These are phyloP conservation scores for Semicossyphus pulcher DNA, from an alignment of 2,113 vertebrate genomes.

Conservation along the genomic window DNA sequence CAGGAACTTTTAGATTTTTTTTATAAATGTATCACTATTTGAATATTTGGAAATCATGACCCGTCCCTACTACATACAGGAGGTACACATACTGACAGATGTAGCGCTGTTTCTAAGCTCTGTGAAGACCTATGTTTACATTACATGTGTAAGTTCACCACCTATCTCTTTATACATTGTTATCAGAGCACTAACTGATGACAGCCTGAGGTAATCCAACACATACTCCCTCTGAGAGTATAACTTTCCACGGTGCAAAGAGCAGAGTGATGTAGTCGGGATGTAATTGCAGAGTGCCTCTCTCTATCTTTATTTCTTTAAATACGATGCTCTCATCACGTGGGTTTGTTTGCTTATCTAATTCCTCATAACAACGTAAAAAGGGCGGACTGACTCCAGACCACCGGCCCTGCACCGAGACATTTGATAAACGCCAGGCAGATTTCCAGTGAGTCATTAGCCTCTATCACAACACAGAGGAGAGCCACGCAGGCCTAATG, in stretches of 20 bases:
- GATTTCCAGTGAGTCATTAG: conserved; percentile 77
- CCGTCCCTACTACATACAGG: too few relatives aligned
- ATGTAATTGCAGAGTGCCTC: conserved; percentile 34
- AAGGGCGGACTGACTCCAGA: conserved; percentile 31
- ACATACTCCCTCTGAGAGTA: conserved; percentile 48
- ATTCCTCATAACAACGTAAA: conserved; percentile 19
- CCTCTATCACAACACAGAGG: conserved; percentile 74
- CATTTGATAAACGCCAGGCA: conserved; percentile 74
- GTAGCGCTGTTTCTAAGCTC: neutral
- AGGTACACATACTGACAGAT: neutral
- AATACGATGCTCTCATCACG: conserved; percentile 39
- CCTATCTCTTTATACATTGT: conserved; percentile 45
- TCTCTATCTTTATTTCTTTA: conserved; percentile 46
- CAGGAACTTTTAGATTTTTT: too few relatives aligned
- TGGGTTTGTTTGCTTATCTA: conserved; percentile 39
- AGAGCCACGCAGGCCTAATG: conserved; percentile 67
- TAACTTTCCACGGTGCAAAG: conserved; percentile 52
- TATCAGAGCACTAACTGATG: conserved; percentile 48
- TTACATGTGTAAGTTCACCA: conserved; percentile 27
- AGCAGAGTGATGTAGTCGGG: conserved; percentile 49
- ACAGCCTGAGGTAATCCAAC: conserved; percentile 56
- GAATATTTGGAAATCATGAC: too few relatives aligned
- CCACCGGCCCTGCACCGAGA: conserved; percentile 59
- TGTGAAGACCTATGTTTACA: neutral
- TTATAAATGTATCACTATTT: too few relatives aligned